These are phyloP conservation scores for Donacobius atricapilla DNA, from an alignment of 2,113 vertebrate genomes.

Conservation along the genomic window DNA sequence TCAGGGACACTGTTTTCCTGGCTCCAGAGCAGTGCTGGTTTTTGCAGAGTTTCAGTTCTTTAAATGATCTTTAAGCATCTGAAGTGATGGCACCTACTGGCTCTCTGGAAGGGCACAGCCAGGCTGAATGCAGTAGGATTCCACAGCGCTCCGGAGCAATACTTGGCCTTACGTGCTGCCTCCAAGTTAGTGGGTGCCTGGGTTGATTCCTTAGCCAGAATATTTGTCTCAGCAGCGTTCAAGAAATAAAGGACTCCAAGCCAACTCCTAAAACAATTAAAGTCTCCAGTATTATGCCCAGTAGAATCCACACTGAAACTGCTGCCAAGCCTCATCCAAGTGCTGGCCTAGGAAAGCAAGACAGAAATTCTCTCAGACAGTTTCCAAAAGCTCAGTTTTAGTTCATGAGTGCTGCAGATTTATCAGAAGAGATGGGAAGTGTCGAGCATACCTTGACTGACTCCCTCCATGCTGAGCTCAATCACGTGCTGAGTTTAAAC, in stretches of 20 bases:
- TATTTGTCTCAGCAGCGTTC: background rate
- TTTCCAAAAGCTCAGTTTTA: background rate
- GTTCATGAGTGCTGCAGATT: background rate
- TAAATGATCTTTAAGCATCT: background rate
- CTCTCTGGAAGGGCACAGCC: background rate
- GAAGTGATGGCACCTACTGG: background rate
- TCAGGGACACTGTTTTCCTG: no score
- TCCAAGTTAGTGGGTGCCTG: background rate
- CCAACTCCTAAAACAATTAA: conserved; percentile 1
- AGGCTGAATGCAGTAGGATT: background rate
- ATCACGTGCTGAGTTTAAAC: background rate
- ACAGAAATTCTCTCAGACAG: background rate
- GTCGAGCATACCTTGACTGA: background rate
- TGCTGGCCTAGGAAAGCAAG: background rate
- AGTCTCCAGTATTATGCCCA: background rate
- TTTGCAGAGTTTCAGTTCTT: background rate
- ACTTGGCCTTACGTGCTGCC: background rate
- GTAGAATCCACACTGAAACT: background rate
- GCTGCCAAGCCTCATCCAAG: background rate
- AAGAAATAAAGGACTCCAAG: background rate
- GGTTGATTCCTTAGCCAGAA: background rate
- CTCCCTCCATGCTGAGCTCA: background rate
- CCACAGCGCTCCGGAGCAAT: background rate
- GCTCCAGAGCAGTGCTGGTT: fast-evolving
- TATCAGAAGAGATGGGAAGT: background rate